Evolutionary conservation across 2,888 invertebrate genomes (phyloP), one percentile per base, ranked within the genome.

Genomic region (Eugnorisma glareosa): DNA sequence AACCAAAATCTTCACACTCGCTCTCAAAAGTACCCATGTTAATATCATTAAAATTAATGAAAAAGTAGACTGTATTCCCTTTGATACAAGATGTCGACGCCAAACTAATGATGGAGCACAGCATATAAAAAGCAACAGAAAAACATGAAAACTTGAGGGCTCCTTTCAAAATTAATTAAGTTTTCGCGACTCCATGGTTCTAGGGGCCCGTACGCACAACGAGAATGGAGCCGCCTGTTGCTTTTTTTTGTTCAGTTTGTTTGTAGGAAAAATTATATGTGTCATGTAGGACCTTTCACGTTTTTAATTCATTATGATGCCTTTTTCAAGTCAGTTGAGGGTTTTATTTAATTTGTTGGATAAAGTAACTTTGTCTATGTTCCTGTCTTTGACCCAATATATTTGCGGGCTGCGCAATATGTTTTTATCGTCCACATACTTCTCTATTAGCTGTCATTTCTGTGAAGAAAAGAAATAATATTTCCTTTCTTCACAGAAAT

Each of bases 21-120:
- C 37, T 5, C n/a, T 45, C 48, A 63, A 57, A 75, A 67, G 67
- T 73, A 75, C 69, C 15, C 67, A 78, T 69, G 75, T 80, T 78
- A 70, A 73, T 85, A 67, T 87, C 83, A 90, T 87, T 86, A 87
- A 87, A 90, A 88, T 87, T 83, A 90, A 88, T 87, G 83, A 87
- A 88, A 81, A 81, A 73, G 70, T 63, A 51, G 63, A 61, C 71
- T 67, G 40, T 67, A 45, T 37, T 71, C 40, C 63, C 64, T 84
- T 88, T 89, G 79, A 83, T 37, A 73, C 71, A 35, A 79, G 83
- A 57, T 77, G 75, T 77, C 51, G 31, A 73, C 72, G 51, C 59
- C 71, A 78, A 79, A 83, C 83, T 89, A 88, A 88, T 82, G 86
- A 88, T 87, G 83, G 61, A 40, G 48, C 35, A 70, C 66, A 48